Base-by-base conservation (phyloP, 2,797 vertebrate genomes). In the Anas bernieri region DNA sequence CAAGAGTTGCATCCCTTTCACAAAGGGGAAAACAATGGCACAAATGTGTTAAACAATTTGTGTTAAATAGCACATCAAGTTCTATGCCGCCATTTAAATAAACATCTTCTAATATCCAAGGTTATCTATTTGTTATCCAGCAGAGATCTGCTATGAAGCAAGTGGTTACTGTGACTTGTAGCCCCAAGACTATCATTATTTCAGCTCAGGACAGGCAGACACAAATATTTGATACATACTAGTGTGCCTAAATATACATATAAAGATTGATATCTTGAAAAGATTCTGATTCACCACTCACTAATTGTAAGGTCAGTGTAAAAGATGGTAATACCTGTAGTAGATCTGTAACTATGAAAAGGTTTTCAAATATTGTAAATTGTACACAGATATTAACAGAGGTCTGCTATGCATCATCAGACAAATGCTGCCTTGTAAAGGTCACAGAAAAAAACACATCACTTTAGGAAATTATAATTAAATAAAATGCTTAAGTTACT, bases 101-200 rank as follows among this genome's bases (percentile, higher is more conserved):
- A 75, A 55, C 8, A n/a, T 62, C 33, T 84, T 93, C 58, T 55
- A 94, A n/a, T 54, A 92, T 23, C 41, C 74, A 91, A 68, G 64
- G 85, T 93, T 78, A 86, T 69, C 35, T 50, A 21, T 61, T 84
- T 67, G 22, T 63, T 28, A 63, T 48, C 16, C 37, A 46, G 9
- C 2, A 81, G 37, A 61, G 46, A 43, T 81, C 35, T 66, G 20
- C 31, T 70, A 30, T 8, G 26, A 92, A 4, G 14, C n/a, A 61
- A 75, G 41, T 31, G 11, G 46, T 83, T 69, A 59, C 39, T 62
- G 23, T 12, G 35, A 84, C 67, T 83, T 59, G 22, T 11, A 86
- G 33, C 77, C 54, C 37, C 18, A 90, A 70, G 75, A 81, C 20
- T 43, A 21, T 58, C n/a, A 64, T 4, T 61, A 33, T 56, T 77